Base-by-base conservation (phyloP, 2,113 vertebrate genomes). In the Ptyas mucosa region DNA sequence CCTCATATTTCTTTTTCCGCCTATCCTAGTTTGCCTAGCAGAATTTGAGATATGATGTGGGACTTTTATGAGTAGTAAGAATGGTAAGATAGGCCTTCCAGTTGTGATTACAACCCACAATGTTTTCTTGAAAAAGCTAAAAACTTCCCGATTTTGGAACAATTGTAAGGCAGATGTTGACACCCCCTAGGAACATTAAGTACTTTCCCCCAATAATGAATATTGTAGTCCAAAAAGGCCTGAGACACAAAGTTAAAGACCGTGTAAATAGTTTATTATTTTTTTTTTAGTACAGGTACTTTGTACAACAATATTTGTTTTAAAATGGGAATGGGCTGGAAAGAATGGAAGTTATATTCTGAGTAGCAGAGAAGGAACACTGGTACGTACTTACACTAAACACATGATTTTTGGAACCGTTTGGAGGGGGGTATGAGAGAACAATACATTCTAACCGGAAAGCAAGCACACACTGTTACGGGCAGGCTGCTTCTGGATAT, bases 231-330 rank as follows among this genome's bases (percentile, higher is more conserved):
- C 24, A 14, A 23, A 43, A 54, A 94, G 57, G 11, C 26, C 85
- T 26, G 85, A 88, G 87, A 88, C 88, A 58, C 85, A 46, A 75
- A 43, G 46, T 94, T 94, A 95, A 95, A 93, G 89, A 94, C 90
- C 90, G 92, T 93, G 92, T 95, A 94, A 95, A 94, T 91, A 91
- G 88, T 91, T 95, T 95, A 95, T 95, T 95, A 49, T 75, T 52
- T 2, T 85, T 89, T 88, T 57, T 89, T 39, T 51, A 93, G 91
- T 94, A 94, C 93, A 94, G 90, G 86, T 92, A 88, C 81, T 93
- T 94, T 92, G 75, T 86, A 94, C 93, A 94, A 90, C 26, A 55
- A 52, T 49, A 81, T 93, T 93, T 93, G 53, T 87, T 69, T 87
- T 57, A 29, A 69, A 87, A 94, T 57, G 91, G 81, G 46, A 39